Base-by-base conservation (phyloP, 2,888 invertebrate genomes). In the Hypomecis atomaria region DNA sequence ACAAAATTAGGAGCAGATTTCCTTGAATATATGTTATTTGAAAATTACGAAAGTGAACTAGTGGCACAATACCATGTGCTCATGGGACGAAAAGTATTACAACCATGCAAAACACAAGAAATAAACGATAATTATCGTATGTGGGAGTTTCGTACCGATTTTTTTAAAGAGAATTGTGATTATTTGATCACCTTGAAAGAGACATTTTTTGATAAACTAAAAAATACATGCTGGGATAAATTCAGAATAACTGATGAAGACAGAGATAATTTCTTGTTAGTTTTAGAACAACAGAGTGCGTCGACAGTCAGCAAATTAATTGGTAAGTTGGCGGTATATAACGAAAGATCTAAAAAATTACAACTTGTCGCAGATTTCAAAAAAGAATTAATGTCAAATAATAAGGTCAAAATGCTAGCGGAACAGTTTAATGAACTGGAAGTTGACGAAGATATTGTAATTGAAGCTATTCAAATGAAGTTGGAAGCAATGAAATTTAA, bases 31-130 rank as follows among this genome's bases (percentile, higher is more conserved):
- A n/a, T 10, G 8, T 34, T 34, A n/a, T 6, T 48, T n/a, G 34
- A 33, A 8, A 48, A 48, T 4, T 4, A 47, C 5, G 10, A 34
- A 0, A 9, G 34, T 48, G 23, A 48, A 34, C n/a, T 48, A 34
- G 34, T 34, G 10, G 48, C 48, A 5, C 48, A 48, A 48, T 48
- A 48, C n/a, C 48, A 48, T 34, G 48, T 48, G 4, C n/a, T 48
- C n/a, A 6, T 48, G n/a, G 48, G 48, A n/a, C 33, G 48, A n/a
- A 34, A 48, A 34, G 34, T 48, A n/a, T 6, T 48, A 10, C 33
- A 34, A 48, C 34, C 48, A 5, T 48, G 48, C 6, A 13, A 10
- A 5, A 10, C 10, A 34, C 8, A 4, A 33, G 10, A 34, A 48
- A 10, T 23, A 9, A n/a, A 34, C n/a, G n/a, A n/a, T n/a, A 6